Base-by-base conservation (phyloP, 2,113 vertebrate genomes). In the Prunella himalayana region DNA sequence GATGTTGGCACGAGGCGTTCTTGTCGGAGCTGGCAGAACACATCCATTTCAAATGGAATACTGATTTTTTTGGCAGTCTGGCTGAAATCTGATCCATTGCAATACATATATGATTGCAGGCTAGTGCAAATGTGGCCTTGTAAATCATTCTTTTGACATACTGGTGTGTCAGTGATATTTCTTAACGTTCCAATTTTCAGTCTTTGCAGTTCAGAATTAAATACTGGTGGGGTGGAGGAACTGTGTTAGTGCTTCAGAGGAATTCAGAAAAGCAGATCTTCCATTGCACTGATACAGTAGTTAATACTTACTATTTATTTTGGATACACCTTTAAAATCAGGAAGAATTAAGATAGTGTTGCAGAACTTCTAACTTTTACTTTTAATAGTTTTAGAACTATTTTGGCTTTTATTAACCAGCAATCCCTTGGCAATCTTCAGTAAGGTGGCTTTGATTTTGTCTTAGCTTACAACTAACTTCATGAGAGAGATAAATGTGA, bases 101-200 rank as follows among this genome's bases (percentile, higher is more conserved):
- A 95, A 90, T 73, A 53, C n/a, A 47, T 65, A 13, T 9, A 54
- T 82, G 70, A 51, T 66, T 37, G 50, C 10, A 60, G 47, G 11
- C 60, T 82, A n/a, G 30, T 59, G 87, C 47, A 88, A 69, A 80
- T 24, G 19, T 19, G 50, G 59, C 70, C 87, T 90, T 64, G 37
- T 81, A 59, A 82, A 84, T 95, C 30, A 41, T n/a, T 76, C 35
- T 69, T 92, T 57, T 89, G 50, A 91, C 15, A 11, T 50, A 7
- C 3, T 82, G 86, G 47, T n/a, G 51, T 89, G 97, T 95, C 87
- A 63, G 76, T 89, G 85, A 65, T 91, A 81, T 93, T 96, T 94
- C 90, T 89, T 94, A 94, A 53, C 49, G 8, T 53, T 59, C n/a
- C 51, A 7, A 6, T 82, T 91, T 91, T 66, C 80, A 80, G 1